phyloP scores from a whole-genome alignment of 2,113 vertebrate genomes.

The Hippocampus mohnikei region DNA sequence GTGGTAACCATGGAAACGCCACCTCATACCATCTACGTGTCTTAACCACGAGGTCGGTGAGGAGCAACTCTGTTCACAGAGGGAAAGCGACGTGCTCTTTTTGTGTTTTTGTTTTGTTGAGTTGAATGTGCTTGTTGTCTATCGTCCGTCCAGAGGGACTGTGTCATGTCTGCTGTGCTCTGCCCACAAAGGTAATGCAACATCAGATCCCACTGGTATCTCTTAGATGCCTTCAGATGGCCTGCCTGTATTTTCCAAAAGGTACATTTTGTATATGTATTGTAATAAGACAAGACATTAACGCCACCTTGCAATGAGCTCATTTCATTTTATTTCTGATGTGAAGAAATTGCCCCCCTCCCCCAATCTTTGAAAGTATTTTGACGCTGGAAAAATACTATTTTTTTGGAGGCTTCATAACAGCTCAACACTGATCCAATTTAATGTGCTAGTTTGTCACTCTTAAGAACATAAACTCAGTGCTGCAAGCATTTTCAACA shows the following conservation, averaged over 20 bases:
- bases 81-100: constrained; percentile 53
- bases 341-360: constrained; percentile 15
- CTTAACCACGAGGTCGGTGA: constrained; percentile 38
- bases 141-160: constrained; percentile 37
- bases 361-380: constrained; percentile 1
- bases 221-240: constrained; percentile 53
- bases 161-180: constrained; percentile 63
- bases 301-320: constrained; percentile 29
- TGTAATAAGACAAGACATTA: constrained; percentile 33
- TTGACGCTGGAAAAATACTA: not conserved
- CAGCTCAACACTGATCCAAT: constrained; percentile 19
- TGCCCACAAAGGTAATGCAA: constrained; percentile 34
- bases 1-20: constrained; percentile 59
- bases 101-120: constrained; percentile 41
- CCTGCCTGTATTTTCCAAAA: constrained; percentile 57
- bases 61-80: constrained; percentile 48
- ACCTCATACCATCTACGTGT: constrained; percentile 61
- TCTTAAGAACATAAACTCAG: constrained; percentile 11
- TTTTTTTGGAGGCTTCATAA: not conserved
- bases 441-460: constrained; percentile 16
- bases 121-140: not conserved
- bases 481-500: constrained; percentile 15
- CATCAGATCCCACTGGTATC: constrained; percentile 42
- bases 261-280: constrained; percentile 54
- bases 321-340: constrained; percentile 29